Evolutionary conservation across 1,140 invertebrate species (phyloP), one percentile per base, ranked within the genome.

Genomic region (Brachionus rotundiformis): DNA sequence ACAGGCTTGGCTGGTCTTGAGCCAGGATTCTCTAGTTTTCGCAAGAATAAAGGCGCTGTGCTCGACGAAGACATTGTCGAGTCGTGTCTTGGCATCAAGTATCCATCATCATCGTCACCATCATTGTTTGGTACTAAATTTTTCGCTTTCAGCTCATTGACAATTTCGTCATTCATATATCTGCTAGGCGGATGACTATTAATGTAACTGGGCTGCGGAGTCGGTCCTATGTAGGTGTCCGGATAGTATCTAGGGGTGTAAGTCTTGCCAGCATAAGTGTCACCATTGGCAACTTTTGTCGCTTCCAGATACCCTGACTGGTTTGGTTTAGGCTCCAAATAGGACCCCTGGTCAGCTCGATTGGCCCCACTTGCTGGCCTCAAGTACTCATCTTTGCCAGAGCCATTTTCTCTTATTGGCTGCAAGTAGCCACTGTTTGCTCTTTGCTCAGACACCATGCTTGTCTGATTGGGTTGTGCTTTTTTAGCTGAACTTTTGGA

Each of bases 161-260:
- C 31, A 39, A 71, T 29, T 11, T 73, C 68, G 25, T 73, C 68
- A 44, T 73, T 73, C 8, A 73, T 8, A 44, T 73, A 73, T 44
- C 39, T 44, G 13, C 31, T 71, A 11, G 65, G n/a, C 3, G 11
- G 19, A 29, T 63, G 61, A 68, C 63, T 68, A 16, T 68, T 68
- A 16, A 68, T 36, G 16, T 68, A 68, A 68, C 63, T 68, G 16
- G 31, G 31, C 16, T 68, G 63, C 6, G 63, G 63, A 16, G 63
- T 68, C 2, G 63, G 63, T 4, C 63, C 63, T 6, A 68, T 68
- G 19, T 68, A 68, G 3, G 63, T 36, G 16, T 68, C 63, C 4
- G 31, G 33, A 68, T 68, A 68, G 16, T 68, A 44, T 44, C 41
- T 41, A 4, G 68, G 13, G n/a, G 33, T 36, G 16, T 71, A 71